Evolutionary conservation across 1,140 invertebrate species (phyloP).

Genomic region (Capitella teleta): DNA sequence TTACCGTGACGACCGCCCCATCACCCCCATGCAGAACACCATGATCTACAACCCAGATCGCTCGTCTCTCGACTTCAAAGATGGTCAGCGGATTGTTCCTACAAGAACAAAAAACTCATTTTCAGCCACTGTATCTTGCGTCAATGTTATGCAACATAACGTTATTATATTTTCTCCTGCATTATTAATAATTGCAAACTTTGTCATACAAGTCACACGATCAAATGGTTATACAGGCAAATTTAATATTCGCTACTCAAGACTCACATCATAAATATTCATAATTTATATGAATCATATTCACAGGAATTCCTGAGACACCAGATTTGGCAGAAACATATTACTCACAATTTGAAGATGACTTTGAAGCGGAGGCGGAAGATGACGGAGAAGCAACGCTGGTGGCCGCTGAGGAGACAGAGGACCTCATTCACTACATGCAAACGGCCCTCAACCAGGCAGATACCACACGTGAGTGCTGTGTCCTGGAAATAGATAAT

Average conservation of each 20-base stretch:
- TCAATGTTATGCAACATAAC: not conserved
- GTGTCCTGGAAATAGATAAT: not conserved
- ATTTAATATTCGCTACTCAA: not conserved
- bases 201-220: no score
- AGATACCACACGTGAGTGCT: slow-evolving; percentile 8
- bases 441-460: slow-evolving; percentile 23
- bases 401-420: slow-evolving; percentile 20
- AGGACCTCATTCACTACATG: slow-evolving; percentile 26
- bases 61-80: slow-evolving; percentile 38
- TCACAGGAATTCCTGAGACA: slow-evolving; percentile 34
- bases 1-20: slow-evolving; percentile 38
- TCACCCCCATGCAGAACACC: slow-evolving; percentile 35
- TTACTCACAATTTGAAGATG: slow-evolving; percentile 37
- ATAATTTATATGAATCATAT: not conserved
- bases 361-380: slow-evolving; percentile 16
- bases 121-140: not conserved
- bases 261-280: not conserved
- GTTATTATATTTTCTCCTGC: no score
- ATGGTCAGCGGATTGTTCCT: slow-evolving; percentile 22
- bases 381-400: slow-evolving; percentile 20
- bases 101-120: not conserved
- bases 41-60: slow-evolving; percentile 33
- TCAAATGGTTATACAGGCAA: no score
- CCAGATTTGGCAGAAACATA: slow-evolving; percentile 36
- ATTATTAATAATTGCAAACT: no score